Evolutionary conservation across 2,888 invertebrate genomes (phyloP).

Genomic region (Julus scandinavius): DNA sequence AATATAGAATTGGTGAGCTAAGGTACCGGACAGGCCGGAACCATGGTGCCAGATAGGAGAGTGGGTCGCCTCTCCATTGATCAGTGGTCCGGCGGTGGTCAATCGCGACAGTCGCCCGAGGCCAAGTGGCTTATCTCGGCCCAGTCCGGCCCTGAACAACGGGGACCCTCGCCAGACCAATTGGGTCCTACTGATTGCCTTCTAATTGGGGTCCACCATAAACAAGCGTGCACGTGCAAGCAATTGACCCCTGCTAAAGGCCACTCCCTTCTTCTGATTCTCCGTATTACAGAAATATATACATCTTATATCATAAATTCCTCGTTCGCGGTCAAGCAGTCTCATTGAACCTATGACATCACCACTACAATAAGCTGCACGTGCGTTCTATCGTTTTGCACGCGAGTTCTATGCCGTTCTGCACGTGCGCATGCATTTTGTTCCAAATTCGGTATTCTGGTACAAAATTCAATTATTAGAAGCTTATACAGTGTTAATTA

Average conservation of each 20-base stretch:
- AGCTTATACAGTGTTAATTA: too few species aligned
- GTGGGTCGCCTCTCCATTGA: background rate
- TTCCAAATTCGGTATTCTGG: too few species aligned
- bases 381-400: too few species aligned
- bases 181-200: conserved; percentile 48
- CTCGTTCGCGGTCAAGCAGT: background rate
- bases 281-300: background rate
- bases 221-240: background rate
- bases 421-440: too few species aligned
- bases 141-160: background rate
- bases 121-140: conserved; percentile 19
- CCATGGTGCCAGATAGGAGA: background rate
- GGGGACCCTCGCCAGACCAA: conserved; percentile 31
- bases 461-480: too few species aligned
- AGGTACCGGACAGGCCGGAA: background rate
- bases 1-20: background rate
- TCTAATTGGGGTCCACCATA: conserved; percentile 37
- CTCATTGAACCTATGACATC: background rate
- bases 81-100: conserved; percentile 5
- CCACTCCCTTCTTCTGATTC: background rate
- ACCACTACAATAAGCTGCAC: too few species aligned
- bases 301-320: background rate
- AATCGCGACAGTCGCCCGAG: background rate
- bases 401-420: too few species aligned
- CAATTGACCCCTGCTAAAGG: conserved; percentile 6